These are phyloP conservation scores for Apocrypta bakeri DNA, from an alignment of 1,140 invertebrate species.

Conservation along the genomic window DNA sequence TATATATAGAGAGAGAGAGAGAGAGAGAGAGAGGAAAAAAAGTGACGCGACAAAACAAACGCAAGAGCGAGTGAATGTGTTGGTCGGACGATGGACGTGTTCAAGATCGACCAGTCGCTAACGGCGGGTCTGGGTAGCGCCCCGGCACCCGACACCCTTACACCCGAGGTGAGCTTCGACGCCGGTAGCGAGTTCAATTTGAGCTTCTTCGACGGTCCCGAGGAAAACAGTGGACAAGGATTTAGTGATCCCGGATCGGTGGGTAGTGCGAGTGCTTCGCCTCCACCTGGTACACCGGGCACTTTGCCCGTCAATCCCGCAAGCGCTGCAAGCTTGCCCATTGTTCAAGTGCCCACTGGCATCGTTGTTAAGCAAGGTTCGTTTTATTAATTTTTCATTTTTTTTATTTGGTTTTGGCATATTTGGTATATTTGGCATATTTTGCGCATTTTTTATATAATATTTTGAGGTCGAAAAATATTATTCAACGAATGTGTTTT, in stretches of 20 bases:
- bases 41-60: neutral
- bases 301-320: conserved; percentile 64
- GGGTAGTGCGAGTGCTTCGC: conserved; percentile 77
- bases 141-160: conserved; percentile 77
- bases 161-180: conserved; percentile 82
- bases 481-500: too few relatives aligned
- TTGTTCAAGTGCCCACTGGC: conserved; percentile 68
- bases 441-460: too few relatives aligned
- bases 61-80: conserved; percentile 56
- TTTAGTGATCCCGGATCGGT: conserved; percentile 81
- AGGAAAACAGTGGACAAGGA: conserved; percentile 80
- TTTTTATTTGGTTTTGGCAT: conserved; percentile 44
- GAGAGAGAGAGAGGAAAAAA: neutral
- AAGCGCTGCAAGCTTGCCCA: conserved; percentile 65
- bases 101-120: conserved; percentile 79
- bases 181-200: conserved; percentile 85
- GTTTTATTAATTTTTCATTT: conserved; percentile 60
- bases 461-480: too few relatives aligned
- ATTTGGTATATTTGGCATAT: too few relatives aligned
- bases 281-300: conserved; percentile 72
- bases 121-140: conserved; percentile 76
- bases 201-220: conserved; percentile 84
- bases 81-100: conserved; percentile 77
- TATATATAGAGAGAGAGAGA: neutral
- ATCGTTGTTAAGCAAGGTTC: conserved; percentile 74